A percentile compares a stretch with the other conserved stretches of the same genome.
Evolutionary conservation across 1,140 invertebrate genomes (phyloP).

Genomic region (Cecropterus lyciades): DNA sequence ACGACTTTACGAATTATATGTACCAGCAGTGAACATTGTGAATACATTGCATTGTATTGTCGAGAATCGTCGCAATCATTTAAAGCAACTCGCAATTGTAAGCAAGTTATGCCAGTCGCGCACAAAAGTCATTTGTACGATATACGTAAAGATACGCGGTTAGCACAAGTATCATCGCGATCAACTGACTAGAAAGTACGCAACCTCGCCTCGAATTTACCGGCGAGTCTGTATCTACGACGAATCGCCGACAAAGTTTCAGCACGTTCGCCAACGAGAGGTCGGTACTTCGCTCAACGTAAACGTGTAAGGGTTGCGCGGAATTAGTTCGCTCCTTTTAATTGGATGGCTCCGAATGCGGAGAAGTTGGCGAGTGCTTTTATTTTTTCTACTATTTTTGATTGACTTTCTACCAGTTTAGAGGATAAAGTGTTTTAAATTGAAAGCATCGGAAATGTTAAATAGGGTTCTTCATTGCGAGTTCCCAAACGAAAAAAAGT

Average conservation of each 20-base stretch:
- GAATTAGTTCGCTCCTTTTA: conserved; percentile 22
- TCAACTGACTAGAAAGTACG: conserved; percentile 14
- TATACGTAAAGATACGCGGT: conserved; percentile 4
- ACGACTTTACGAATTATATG: too few species aligned
- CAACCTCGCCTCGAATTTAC: conserved; percentile 5
- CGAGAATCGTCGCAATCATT: too few species aligned
- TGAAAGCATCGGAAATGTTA: neutral
- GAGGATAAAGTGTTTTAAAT: conserved; percentile 3
- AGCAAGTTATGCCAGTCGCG: neutral
- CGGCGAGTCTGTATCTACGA: conserved; percentile 1
- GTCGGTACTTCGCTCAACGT: conserved; percentile 16
- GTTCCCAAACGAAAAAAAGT: too few species aligned
- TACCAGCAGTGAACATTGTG: too few species aligned
- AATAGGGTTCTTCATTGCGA: too few species aligned
- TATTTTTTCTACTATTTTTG: conserved; percentile 8
- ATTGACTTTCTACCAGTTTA: conserved; percentile 1
- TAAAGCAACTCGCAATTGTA: too few species aligned
- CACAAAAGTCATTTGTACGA: neutral
- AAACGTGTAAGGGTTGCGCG: conserved; percentile 21
- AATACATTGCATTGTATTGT: too few species aligned
- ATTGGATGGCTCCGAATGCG: conserved; percentile 23
- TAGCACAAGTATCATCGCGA: conserved; percentile 15
- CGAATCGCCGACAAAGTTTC: conserved; percentile 7
- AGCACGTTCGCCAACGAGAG: conserved; percentile 18
- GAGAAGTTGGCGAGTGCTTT: conserved; percentile 12